Conservation (phyloP, 2,888 invertebrate genomes). For the Sarcophaga subvicina region DNA sequence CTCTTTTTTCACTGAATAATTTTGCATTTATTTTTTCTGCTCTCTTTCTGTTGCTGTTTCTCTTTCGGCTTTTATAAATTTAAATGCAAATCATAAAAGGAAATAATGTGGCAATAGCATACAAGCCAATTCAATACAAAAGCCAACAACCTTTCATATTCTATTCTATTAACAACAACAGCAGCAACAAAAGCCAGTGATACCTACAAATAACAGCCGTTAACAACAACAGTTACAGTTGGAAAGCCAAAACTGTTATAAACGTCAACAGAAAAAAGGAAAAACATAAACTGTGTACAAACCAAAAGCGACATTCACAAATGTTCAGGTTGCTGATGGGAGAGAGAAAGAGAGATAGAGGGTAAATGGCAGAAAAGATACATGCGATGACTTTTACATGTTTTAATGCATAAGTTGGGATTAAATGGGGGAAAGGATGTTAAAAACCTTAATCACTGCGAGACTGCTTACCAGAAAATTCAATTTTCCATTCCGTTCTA, state of each 20-base stretch:
- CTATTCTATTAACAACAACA: not conserved
- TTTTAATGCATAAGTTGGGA: not conserved
- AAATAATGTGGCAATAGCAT: conserved; percentile 68
- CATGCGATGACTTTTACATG: no score
- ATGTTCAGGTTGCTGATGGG: conserved; percentile 64
- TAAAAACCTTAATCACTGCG: no score
- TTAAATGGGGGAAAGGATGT: not conserved
- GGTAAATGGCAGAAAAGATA: conserved; percentile 32
- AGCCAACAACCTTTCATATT: conserved; percentile 25
- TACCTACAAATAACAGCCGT: conserved; percentile 30
- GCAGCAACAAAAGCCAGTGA: conserved; percentile 43
- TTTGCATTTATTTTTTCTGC: not conserved
- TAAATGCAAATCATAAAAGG: conserved; percentile 72
- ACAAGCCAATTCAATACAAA: conserved; percentile 69
- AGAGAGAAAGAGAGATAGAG: not conserved
- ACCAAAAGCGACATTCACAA: conserved; percentile 64
- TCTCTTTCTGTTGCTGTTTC: not conserved
- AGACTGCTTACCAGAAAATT: no score
- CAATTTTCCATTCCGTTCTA: no score
- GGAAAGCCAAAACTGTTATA: not conserved
- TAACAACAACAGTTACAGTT: conserved; percentile 41
- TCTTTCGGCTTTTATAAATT: conserved; percentile 24
- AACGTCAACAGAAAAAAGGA: not conserved
- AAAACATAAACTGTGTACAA: not conserved
- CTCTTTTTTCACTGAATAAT: not conserved